Base-by-base conservation (phyloP, 2,888 invertebrate species). In the Meganola albula region DNA sequence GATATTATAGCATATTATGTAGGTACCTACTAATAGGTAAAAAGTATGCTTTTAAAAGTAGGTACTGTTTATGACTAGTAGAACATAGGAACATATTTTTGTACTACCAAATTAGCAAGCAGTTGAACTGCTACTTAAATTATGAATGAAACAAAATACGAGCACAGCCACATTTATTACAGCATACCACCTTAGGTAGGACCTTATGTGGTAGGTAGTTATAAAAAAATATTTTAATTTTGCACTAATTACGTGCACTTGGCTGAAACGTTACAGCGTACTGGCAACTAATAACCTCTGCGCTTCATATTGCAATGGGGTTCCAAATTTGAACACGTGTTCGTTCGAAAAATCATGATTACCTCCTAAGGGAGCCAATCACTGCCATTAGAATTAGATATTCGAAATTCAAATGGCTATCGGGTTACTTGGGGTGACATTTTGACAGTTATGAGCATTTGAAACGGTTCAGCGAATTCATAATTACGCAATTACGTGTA, bases 321-420 rank as follows among this genome's bases (percentile, higher is more conserved):
- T 74, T 67, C 36, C 61, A 67, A 74, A 78, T 73, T 73, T 74
- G 76, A 82, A 80, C 85, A 83, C 84, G 83, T 84, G 85, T 77
- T 75, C 76, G 66, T 74, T 78, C 68, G 61, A 76, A 79, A 83
- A 82, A 76, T 83, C 78, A 65, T 79, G 79, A 84, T 85, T 80
- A 73, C 74, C 76, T 82, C 85, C 83, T 78, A 47, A 67, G 78
- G 85, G 85, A 84, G 75, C 77, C 83, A 84, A 83, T 85, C 79
- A 82, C 72, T 58, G 73, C 70, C 69, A 80, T 82, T 82, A 82
- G 76, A 83, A 83, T 83, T 82, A 83, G 83, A 82, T 79, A 80
- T 82, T 80, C 68, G 65, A 70, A 67, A 69, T 76, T 74, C 72
- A 73, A 78, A 76, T 72, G 60, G 62, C 62, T 78, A 83, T 83